These are phyloP conservation scores for Zhengitettix transpicula DNA, from an alignment of 2,888 invertebrate genomes.

Conservation along the genomic window DNA sequence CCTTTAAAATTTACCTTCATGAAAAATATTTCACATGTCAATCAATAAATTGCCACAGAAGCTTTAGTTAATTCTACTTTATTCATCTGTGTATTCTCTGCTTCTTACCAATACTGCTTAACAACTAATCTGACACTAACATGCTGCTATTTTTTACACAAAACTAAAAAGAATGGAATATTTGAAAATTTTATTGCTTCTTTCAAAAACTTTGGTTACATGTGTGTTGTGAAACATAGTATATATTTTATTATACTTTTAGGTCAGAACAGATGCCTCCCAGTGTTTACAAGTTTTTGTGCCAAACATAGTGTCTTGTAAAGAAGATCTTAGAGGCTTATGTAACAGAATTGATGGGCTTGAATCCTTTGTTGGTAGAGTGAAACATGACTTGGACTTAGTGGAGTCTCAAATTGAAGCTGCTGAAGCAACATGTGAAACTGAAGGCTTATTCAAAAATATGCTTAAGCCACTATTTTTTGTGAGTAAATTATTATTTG, in stretches of 20 bases:
- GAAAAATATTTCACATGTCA: too few species aligned
- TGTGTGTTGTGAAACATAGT: neutral
- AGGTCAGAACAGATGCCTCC: slow-evolving; percentile 26
- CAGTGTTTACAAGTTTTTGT: slow-evolving; percentile 31
- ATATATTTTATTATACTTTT: neutral
- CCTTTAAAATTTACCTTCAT: too few species aligned
- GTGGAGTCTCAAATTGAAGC: slow-evolving; percentile 40
- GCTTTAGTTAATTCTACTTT: too few species aligned
- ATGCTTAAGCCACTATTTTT: slow-evolving; percentile 41
- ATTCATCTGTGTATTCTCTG: too few species aligned
- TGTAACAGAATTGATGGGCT: slow-evolving; percentile 37
- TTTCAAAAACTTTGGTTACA: too few species aligned
- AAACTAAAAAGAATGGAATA: too few species aligned
- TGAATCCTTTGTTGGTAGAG: slow-evolving; percentile 33
- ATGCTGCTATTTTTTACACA: too few species aligned
- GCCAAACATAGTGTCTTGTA: slow-evolving; percentile 33
- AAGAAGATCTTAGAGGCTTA: slow-evolving; percentile 33
- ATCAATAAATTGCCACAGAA: too few species aligned
- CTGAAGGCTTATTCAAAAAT: slow-evolving; percentile 40
- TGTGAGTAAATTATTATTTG: slow-evolving; percentile 7
- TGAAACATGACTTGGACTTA: slow-evolving; percentile 32
- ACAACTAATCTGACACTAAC: too few species aligned
- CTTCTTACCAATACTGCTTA: too few species aligned
- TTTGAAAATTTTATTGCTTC: too few species aligned
- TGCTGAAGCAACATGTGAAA: slow-evolving; percentile 40